Evolutionary conservation across 2,888 invertebrate genomes (phyloP).

Genomic region (Ophonus ardosiacus): DNA sequence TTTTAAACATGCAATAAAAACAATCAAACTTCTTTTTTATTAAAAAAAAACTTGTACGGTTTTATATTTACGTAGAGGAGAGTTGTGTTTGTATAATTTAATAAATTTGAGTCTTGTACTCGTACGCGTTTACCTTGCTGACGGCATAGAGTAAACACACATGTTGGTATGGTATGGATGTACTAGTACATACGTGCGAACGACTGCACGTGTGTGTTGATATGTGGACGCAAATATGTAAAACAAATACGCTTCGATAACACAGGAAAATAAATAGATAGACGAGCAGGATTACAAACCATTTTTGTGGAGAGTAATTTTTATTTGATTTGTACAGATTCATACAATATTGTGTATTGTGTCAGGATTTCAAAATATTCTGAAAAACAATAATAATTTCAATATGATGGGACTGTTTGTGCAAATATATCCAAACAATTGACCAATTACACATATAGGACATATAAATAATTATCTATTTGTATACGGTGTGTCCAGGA

Average conservation of each 20-base stretch:
- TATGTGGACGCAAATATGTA: conserved; percentile 22
- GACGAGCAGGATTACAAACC: conserved; percentile 2
- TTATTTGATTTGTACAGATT: conserved; percentile 1
- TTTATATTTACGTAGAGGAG: neutral
- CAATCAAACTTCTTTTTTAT: too few relatives aligned
- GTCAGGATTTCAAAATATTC: too few relatives aligned
- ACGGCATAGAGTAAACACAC: neutral
- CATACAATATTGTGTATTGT: neutral
- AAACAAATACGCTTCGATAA: conserved; percentile 26
- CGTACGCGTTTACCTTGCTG: neutral
- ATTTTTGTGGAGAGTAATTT: neutral
- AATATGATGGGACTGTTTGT: too few relatives aligned
- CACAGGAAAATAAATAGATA: neutral
- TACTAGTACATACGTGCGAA: neutral
- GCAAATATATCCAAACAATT: too few relatives aligned
- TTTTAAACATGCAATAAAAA: too few relatives aligned
- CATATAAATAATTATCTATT: too few relatives aligned
- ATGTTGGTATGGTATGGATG: neutral
- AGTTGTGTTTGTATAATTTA: neutral
- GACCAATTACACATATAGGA: too few relatives aligned
- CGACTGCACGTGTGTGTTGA: conserved; percentile 19
- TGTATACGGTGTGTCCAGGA: too few relatives aligned
- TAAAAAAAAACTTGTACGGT: too few relatives aligned
- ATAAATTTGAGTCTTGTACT: neutral
- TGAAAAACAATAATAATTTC: too few relatives aligned